Percentiles rank a stretch among this genome's conserved stretches.
These are phyloP conservation scores for Drosophila anomelani DNA, from an alignment of 2,888 invertebrate species.

Conservation along the genomic window DNA sequence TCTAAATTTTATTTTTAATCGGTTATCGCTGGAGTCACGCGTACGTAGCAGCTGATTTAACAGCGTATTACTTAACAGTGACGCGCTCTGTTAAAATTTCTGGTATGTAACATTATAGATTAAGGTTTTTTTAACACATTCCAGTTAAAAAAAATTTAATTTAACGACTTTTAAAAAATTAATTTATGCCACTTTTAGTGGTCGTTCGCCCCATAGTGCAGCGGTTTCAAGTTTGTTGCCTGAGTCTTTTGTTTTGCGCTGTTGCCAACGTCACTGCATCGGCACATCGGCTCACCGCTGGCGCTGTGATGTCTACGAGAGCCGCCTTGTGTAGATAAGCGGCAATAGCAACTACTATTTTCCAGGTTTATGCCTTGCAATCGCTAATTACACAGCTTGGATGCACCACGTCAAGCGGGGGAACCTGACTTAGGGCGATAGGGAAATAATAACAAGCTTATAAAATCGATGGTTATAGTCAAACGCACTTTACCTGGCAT, in stretches of 20 bases:
- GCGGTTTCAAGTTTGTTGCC: slow-evolving; percentile 63
- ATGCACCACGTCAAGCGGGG: not conserved
- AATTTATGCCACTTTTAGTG: no score
- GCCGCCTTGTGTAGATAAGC: slow-evolving; percentile 25
- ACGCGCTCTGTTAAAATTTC: no score
- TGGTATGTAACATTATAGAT: no score
- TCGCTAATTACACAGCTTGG: slow-evolving; percentile 31
- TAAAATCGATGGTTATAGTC: slow-evolving; percentile 5
- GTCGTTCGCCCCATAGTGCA: no score
- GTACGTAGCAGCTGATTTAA: no score
- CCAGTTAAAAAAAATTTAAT: no score
- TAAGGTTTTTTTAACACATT: no score
- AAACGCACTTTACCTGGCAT: slow-evolving; percentile 1
- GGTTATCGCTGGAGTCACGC: no score
- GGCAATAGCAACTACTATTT: slow-evolving; percentile 24
- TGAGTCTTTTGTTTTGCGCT: slow-evolving; percentile 61
- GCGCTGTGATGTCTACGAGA: slow-evolving; percentile 68
- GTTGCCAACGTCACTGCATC: slow-evolving; percentile 63
- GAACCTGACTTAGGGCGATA: not conserved
- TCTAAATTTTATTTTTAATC: no score
- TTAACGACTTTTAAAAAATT: no score
- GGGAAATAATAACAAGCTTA: not conserved
- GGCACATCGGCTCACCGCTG: slow-evolving; percentile 31
- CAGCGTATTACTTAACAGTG: no score
- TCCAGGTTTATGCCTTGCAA: slow-evolving; percentile 27